phyloP scores from a whole-genome alignment of 2,797 vertebrate species.

The Semaprochilodus insignis region DNA sequence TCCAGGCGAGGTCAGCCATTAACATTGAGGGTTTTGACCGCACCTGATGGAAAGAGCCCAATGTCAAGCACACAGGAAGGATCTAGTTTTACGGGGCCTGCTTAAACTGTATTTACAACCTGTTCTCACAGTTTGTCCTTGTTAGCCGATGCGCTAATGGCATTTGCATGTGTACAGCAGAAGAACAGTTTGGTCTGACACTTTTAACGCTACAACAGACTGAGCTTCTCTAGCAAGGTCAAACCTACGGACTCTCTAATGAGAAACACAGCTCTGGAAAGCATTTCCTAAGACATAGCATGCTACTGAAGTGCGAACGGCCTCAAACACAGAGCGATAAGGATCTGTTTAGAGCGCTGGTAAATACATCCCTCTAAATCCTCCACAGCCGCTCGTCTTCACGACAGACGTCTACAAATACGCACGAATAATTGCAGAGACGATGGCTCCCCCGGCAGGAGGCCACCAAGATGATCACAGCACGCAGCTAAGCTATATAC shows the following conservation, averaged over 20 bases:
- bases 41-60: constrained; percentile 39
- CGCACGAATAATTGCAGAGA: constrained; percentile 6
- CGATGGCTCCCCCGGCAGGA: not conserved
- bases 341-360: constrained; percentile 45
- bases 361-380: constrained; percentile 43
- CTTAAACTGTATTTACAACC: constrained; percentile 50
- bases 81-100: constrained; percentile 46
- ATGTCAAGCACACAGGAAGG: constrained; percentile 57
- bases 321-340: constrained; percentile 23
- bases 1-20: constrained; percentile 33
- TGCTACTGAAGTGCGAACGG: constrained; percentile 10
- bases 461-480: not conserved
- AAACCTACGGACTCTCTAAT: constrained; percentile 38
- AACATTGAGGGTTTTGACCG: constrained; percentile 16
- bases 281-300: constrained; percentile 30
- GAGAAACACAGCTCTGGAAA: constrained; percentile 52
- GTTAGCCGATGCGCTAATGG: constrained; percentile 41
- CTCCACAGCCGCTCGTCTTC: constrained; percentile 10
- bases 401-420: constrained; percentile 4
- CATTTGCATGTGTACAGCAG: constrained; percentile 49
- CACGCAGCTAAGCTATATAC: not conserved
- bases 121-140: constrained; percentile 49
- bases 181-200: constrained; percentile 18
- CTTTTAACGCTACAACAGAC: constrained; percentile 34
- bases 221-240: constrained; percentile 32